Evolutionary conservation across 2,113 vertebrate species (phyloP).

Genomic region (Hyperoodon ampullatus): DNA sequence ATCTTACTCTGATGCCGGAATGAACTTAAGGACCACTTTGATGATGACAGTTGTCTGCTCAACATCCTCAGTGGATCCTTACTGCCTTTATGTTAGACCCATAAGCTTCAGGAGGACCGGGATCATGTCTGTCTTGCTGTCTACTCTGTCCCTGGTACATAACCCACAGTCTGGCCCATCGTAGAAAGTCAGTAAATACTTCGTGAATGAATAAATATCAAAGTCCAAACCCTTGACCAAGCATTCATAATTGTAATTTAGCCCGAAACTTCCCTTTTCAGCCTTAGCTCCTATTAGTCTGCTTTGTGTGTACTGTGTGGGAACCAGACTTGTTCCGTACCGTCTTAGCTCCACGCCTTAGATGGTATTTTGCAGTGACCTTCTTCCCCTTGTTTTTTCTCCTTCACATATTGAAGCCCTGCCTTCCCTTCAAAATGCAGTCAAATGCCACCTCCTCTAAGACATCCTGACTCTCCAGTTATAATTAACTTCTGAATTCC

Average conservation of each 20-base stretch:
- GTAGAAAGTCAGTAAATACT: not conserved
- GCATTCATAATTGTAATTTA: not conserved
- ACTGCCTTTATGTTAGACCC: not conserved
- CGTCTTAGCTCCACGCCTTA: not conserved
- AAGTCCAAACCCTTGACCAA: not conserved
- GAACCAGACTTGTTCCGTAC: not conserved
- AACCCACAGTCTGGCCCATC: not conserved
- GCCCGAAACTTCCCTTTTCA: not conserved
- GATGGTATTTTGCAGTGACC: not conserved
- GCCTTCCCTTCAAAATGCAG: not conserved
- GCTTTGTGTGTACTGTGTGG: rapidly evolving
- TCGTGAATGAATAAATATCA: not conserved
- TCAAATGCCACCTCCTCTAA: not conserved
- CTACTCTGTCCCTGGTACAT: not conserved
- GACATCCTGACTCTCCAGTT: not conserved
- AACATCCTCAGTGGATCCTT: not conserved
- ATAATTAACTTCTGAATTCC: not conserved
- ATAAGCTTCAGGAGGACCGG: not conserved
- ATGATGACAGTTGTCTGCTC: not conserved
- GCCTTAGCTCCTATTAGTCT: not conserved
- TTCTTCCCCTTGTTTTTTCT: not conserved
- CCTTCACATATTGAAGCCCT: not conserved
- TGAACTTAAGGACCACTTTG: not conserved
- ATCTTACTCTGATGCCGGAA: not conserved
- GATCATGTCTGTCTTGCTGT: not conserved